A percentile compares a stretch with the other conserved stretches of the same genome.
phyloP scores from a whole-genome alignment of 2,113 vertebrate genomes.

The Phasianus colchicus region DNA sequence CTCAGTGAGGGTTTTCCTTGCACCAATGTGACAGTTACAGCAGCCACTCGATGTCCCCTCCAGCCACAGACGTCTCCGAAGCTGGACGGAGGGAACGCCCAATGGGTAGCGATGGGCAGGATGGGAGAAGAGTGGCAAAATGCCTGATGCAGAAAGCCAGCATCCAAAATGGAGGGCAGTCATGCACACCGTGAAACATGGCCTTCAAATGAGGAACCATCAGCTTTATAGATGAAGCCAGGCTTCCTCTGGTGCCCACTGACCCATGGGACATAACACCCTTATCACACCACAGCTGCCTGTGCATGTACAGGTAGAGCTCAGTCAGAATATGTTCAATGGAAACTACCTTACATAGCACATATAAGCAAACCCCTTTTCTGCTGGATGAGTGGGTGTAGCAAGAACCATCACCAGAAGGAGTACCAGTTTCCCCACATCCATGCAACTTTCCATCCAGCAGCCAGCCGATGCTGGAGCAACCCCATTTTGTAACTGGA shows the following conservation, averaged over 20 bases:
- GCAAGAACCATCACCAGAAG: neutral
- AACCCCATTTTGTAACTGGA: neutral
- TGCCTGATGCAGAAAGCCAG: neutral
- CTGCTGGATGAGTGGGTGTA: rapidly evolving
- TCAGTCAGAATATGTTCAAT: neutral
- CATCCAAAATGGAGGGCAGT: neutral
- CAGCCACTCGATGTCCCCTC: neutral
- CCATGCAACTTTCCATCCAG: no score
- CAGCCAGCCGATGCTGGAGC: neutral
- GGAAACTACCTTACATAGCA: neutral
- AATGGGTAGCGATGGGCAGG: neutral
- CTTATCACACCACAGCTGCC: neutral
- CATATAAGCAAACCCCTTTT: neutral
- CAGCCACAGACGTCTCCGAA: neutral
- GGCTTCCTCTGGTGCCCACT: rapidly evolving
- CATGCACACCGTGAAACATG: rapidly evolving
- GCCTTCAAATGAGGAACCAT: neutral
- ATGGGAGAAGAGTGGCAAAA: neutral
- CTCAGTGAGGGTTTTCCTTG: slow-evolving; percentile 34
- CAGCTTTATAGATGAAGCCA: neutral
- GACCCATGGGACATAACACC: rapidly evolving
- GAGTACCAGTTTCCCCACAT: neutral
- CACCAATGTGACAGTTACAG: slow-evolving; percentile 2
- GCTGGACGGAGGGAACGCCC: neutral
- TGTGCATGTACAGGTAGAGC: neutral